Evolutionary conservation across 2,888 invertebrate genomes (phyloP), one percentile per base, ranked within the genome.

Genomic region (Stenurella melanura): DNA sequence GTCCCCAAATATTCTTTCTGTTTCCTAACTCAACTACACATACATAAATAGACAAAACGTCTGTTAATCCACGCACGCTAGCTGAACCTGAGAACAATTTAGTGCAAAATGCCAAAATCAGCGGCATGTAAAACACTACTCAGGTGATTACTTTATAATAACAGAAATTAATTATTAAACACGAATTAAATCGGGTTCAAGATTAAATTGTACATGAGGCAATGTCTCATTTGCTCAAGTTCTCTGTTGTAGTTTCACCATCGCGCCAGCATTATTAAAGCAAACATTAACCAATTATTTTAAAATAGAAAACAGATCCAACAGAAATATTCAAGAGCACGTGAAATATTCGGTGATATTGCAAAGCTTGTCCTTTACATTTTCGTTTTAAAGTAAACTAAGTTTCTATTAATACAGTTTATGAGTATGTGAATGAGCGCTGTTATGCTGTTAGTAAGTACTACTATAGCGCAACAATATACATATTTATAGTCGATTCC

Each of bases 371-470:
- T 76, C 76, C 76, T 76, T 73, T 67, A 68, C 18, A 50, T 64
- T 73, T 73, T 73, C 64, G 69, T 66, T 76, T 38, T 70, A 60
- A 76, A 73, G 76, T 76, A 76, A 76, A 76, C 76, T 69, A 73
- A 64, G 73, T 69, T 75, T 73, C 76, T 76, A 76, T 76, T 76
- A 76, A 76, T 76, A 76, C 57, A 64, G 66, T 76, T 76, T 71
- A 73, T 68, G 73, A 70, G 75, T 73, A 64, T 73, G 50, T 26
- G 63, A 73, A 69, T 76, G 67, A 60, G 34, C 56, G 72, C 67
- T 63, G 61, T 73, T 64, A 61, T 73, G 50, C 58, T 64, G 19
- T 64, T 56, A 26, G 73, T 64, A 54, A 54, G n/a, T 50, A 15
- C 7, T 4, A 26, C 26, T 42, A 42, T 63, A 56, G 54, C 72